Conservation (phyloP, 2,797 vertebrate genomes). For the Eospalax fontanierii region DNA sequence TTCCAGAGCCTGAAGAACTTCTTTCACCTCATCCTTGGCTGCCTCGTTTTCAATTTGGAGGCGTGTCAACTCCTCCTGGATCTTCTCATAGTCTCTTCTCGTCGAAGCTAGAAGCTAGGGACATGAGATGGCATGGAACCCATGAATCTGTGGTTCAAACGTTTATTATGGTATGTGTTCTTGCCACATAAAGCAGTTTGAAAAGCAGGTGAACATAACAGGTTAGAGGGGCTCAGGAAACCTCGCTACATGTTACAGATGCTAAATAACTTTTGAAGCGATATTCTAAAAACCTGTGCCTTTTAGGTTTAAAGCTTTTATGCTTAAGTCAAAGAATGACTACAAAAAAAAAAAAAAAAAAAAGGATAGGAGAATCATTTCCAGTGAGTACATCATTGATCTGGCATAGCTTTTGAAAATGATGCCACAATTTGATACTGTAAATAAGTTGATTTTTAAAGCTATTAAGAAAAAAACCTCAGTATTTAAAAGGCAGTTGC, state of each 20-base stretch:
- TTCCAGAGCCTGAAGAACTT: constrained; percentile 98
- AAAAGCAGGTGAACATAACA: constrained; percentile 13
- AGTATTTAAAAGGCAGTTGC: not conserved
- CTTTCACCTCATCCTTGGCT: constrained; percentile 97
- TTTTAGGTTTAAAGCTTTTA: not conserved
- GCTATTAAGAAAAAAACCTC: not conserved
- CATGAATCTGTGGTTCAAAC: not conserved
- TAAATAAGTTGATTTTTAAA: constrained; percentile 17
- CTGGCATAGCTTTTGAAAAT: constrained; percentile 26
- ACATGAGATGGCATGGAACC: constrained; percentile 1
- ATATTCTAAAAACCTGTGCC: constrained; percentile 60
- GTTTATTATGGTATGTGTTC: not conserved
- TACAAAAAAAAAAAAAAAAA: constrained; percentile 30
- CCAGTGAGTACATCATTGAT: not conserved
- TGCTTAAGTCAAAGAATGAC: constrained; percentile 32
- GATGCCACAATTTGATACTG: not conserved
- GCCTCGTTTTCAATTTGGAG: constrained; percentile 95
- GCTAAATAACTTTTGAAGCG: not conserved
- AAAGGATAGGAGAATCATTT: not conserved
- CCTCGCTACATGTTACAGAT: not conserved
- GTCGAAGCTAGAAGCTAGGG: constrained; percentile 93
- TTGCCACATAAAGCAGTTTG: constrained; percentile 27
- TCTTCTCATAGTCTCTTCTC: constrained; percentile 94
- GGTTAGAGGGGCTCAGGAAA: constrained; percentile 3
- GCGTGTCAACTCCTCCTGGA: constrained; percentile 95